Percentiles rank a stretch among this genome's conserved stretches.
Evolutionary conservation across 30 jellyfish, hydroid and myxozoan genomes (phyloP).

Genomic region (Aurelia aurita): DNA sequence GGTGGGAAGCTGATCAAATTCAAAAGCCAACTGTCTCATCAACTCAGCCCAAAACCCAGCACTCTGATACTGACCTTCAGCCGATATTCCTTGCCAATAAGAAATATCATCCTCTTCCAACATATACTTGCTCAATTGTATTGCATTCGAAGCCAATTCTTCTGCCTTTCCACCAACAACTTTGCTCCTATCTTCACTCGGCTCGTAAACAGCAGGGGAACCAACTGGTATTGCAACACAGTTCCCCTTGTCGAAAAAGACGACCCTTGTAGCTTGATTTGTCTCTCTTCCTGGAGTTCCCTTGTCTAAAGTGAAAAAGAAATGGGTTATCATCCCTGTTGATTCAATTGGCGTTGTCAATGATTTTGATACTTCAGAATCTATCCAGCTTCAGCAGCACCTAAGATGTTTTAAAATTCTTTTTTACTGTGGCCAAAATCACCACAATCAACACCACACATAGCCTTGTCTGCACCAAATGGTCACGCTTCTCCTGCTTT

Average conservation of each 20-base stretch:
- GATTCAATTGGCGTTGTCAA: slow-evolving; percentile 4
- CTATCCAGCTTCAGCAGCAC: slow-evolving; percentile 8
- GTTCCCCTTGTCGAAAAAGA: slow-evolving; percentile 18
- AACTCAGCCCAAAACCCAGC: slow-evolving; percentile 49
- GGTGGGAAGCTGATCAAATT: slow-evolving; percentile 31
- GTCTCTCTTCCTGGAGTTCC: slow-evolving; percentile 40
- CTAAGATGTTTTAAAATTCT: slow-evolving; percentile 21
- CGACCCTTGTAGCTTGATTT: slow-evolving; percentile 21
- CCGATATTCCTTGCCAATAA: slow-evolving; percentile 27
- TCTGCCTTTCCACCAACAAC: no score
- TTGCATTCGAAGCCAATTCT: no score
- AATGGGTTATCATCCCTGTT: slow-evolving; percentile 36
- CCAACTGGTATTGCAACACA: slow-evolving; percentile 30
- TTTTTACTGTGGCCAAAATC: slow-evolving; percentile 37
- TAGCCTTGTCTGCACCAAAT: slow-evolving; percentile 36
- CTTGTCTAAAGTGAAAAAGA: slow-evolving; percentile 28
- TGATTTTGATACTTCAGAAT: no score
- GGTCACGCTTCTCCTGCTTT: no score
- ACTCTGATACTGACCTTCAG: slow-evolving; percentile 52
- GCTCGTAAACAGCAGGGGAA: slow-evolving; percentile 11
- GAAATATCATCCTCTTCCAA: slow-evolving; percentile 29
- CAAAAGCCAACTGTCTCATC: slow-evolving; percentile 14
- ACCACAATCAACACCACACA: slow-evolving; percentile 43
- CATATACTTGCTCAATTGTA: background rate
- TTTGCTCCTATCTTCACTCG: slow-evolving; percentile 14